phyloP scores from a whole-genome alignment of 2,888 invertebrate genomes.

The Epinotia bilunana region DNA sequence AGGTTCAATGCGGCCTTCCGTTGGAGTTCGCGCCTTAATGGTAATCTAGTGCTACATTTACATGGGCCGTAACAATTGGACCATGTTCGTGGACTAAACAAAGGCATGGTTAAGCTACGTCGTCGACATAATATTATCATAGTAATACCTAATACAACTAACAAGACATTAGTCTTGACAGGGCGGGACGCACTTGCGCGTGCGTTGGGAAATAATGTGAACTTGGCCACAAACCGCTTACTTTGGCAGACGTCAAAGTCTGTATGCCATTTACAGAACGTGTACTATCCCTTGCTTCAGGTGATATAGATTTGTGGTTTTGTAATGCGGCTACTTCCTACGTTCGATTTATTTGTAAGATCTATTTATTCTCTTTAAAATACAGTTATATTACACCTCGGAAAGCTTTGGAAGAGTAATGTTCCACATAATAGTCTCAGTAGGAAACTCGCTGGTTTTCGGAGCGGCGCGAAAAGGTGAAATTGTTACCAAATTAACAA shows the following conservation, averaged over 20 bases:
- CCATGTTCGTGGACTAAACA: conserved; percentile 70
- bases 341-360: conserved; percentile 6
- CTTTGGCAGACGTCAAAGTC: background rate
- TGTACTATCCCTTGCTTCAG: background rate
- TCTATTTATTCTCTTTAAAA: background rate
- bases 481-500: conserved; percentile 4
- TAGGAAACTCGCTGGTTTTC: background rate
- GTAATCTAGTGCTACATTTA: conserved; percentile 70
- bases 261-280: background rate
- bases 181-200: conserved; percentile 27
- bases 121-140: conserved; percentile 44
- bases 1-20: conserved; percentile 13
- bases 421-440: conserved; percentile 13
- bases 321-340: conserved; percentile 7
- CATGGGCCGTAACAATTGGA: conserved; percentile 69
- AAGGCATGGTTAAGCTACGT: conserved; percentile 62
- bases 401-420: background rate
- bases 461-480: conserved; percentile 19
- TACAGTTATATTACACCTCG: background rate
- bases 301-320: background rate
- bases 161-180: conserved; percentile 44
- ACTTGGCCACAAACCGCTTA: background rate
- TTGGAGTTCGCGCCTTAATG: conserved; percentile 53
- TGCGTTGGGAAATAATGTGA: conserved; percentile 22
- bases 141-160: conserved; percentile 45